These are phyloP conservation scores for Smutsia gigantea DNA, from an alignment of 2,797 vertebrate genomes.

Conservation along the genomic window DNA sequence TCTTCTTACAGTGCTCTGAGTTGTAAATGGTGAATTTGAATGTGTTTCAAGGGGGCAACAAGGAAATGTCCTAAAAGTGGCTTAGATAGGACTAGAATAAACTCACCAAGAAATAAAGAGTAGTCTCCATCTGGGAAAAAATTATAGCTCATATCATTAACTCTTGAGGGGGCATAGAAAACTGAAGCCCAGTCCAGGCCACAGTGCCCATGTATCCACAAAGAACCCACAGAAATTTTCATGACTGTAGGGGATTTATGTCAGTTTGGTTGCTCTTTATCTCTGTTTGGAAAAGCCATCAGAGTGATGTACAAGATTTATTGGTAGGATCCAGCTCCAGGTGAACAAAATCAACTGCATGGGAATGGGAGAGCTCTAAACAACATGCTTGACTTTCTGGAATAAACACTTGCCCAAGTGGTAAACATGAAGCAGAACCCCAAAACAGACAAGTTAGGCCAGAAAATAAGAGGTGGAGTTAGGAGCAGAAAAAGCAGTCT, in stretches of 20 bases:
- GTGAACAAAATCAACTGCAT: not conserved
- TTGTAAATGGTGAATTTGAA: not conserved
- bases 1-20: not conserved
- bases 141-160: not conserved
- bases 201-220: not conserved
- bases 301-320: not conserved
- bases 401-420: not conserved
- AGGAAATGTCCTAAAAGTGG: not conserved
- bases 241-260: not conserved
- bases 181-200: not conserved
- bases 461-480: not conserved
- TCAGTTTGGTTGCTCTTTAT: not conserved
- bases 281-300: not conserved
- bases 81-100: not conserved
- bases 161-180: not conserved
- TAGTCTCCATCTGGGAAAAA: not conserved
- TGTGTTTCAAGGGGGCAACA: rapidly evolving
- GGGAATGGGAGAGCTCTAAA: not conserved
- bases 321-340: not conserved
- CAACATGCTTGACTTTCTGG: not conserved
- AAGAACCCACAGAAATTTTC: not conserved
- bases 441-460: not conserved
- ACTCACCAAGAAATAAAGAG: not conserved
- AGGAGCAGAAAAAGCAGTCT: not conserved
- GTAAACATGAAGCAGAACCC: not conserved